Evolutionary conservation across 2,888 invertebrate genomes (phyloP).

Genomic region (Drosophila subquinaria): DNA sequence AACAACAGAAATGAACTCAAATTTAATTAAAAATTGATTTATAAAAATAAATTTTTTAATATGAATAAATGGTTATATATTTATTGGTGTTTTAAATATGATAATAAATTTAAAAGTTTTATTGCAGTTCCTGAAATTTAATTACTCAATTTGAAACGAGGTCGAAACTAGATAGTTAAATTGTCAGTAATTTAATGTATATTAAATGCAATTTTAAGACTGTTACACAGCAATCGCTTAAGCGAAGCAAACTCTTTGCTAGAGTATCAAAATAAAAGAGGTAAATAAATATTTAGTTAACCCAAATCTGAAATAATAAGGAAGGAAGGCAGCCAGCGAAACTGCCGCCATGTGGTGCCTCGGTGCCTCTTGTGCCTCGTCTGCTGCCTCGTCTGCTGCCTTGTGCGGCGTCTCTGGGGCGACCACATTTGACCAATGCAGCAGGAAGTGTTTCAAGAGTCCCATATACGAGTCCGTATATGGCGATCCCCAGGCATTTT

Average conservation of each 20-base stretch:
- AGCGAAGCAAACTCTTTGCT: conserved; percentile 19
- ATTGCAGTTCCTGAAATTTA: too few species aligned
- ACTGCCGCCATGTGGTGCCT: conserved; percentile 12
- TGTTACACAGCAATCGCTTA: background rate
- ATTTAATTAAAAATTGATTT: background rate
- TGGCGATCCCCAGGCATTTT: conserved; percentile 56
- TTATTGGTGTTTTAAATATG: too few species aligned
- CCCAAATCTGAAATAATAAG: conserved; percentile 74
- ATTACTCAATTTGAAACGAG: too few species aligned
- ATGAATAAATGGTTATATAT: background rate
- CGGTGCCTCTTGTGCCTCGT: background rate
- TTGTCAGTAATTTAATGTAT: background rate
- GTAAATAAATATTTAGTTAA: conserved; percentile 67
- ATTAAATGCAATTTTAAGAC: background rate
- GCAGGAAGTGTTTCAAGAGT: conserved; percentile 70
- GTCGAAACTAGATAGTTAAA: too few species aligned
- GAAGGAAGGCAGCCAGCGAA: conserved; percentile 72
- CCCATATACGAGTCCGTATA: conserved; percentile 35
- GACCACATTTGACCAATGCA: conserved; percentile 67
- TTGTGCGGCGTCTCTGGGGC: conserved; percentile 58
- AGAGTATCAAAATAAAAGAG: conserved; percentile 12
- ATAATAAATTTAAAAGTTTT: too few species aligned
- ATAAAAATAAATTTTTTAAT: background rate
- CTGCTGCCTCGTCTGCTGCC: conserved; percentile 7
- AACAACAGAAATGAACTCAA: background rate